Evolutionary conservation across 2,113 vertebrate genomes (phyloP).

Genomic region (Oncorhynchus mykiss): DNA sequence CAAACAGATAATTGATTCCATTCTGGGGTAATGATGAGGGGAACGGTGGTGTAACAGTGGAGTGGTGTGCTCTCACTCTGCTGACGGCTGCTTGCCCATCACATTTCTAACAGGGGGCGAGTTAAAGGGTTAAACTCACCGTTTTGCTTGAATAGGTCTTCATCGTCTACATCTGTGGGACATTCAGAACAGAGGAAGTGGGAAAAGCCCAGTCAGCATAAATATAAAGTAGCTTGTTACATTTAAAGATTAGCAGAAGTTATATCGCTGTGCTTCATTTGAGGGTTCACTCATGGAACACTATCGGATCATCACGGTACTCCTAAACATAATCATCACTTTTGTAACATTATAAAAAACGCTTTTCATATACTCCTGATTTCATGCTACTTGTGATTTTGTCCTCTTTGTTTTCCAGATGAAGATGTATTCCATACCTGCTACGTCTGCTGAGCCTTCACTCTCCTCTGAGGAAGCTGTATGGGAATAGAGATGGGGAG

Average conservation of each 20-base stretch:
- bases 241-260: no score
- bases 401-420: not conserved
- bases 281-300: no score
- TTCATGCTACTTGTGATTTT: no score
- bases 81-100: slow-evolving; percentile 37
- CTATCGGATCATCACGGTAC: no score
- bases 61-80: slow-evolving; percentile 21
- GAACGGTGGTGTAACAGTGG: slow-evolving; percentile 38
- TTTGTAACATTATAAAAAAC: no score
- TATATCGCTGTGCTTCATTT: no score
- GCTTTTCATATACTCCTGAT: no score
- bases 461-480: slow-evolving; percentile 36
- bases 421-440: slow-evolving; percentile 34
- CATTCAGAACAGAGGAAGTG: not conserved
- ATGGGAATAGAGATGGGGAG: not conserved
- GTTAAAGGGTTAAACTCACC: slow-evolving; percentile 49
- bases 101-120: slow-evolving; percentile 1
- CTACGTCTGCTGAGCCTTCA: slow-evolving; percentile 45
- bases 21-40: slow-evolving; percentile 63
- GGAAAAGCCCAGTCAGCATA: not conserved
- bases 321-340: no score
- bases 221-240: no score
- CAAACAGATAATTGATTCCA: slow-evolving; percentile 70
- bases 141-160: fast-evolving
- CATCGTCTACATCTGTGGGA: slow-evolving; percentile 53